These are phyloP conservation scores for Xiphorhynchus elegans DNA, from an alignment of 2,113 vertebrate species.

Conservation along the genomic window DNA sequence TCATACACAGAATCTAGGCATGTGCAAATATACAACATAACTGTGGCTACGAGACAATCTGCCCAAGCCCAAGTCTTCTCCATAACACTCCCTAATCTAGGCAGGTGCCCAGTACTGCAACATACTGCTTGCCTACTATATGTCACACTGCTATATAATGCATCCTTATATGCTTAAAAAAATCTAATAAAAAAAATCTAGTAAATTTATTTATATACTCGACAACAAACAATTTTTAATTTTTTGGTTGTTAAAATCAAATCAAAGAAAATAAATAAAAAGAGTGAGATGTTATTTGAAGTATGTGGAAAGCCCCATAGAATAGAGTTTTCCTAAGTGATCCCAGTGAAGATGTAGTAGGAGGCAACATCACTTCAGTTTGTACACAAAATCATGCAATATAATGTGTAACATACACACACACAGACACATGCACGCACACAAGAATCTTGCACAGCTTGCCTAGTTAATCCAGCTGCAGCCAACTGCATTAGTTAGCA, in stretches of 20 bases:
- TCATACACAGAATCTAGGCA: background rate
- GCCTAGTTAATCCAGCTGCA: background rate
- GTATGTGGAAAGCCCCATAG: accelerated
- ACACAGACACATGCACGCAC: background rate
- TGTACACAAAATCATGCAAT: background rate
- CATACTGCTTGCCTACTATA: background rate
- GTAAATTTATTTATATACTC: background rate
- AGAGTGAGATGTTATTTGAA: background rate
- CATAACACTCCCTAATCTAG: background rate
- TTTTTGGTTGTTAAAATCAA: background rate
- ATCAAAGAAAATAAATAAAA: background rate
- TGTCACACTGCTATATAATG: background rate
- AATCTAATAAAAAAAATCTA: background rate
- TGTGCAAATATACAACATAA: background rate
- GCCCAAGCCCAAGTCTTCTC: background rate
- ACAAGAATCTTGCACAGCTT: background rate
- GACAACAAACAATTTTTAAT: background rate
- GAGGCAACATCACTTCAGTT: background rate
- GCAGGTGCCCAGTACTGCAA: background rate
- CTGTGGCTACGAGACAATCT: background rate
- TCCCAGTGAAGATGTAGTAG: background rate
- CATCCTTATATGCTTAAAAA: background rate
- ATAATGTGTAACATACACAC: too few relatives aligned
- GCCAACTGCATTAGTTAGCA: accelerated
- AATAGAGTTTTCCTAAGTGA: background rate